Evolutionary conservation across 2,797 vertebrate genomes (phyloP), one percentile per base, ranked within the genome.

Genomic region (Microctenopoma stevenorrisi): DNA sequence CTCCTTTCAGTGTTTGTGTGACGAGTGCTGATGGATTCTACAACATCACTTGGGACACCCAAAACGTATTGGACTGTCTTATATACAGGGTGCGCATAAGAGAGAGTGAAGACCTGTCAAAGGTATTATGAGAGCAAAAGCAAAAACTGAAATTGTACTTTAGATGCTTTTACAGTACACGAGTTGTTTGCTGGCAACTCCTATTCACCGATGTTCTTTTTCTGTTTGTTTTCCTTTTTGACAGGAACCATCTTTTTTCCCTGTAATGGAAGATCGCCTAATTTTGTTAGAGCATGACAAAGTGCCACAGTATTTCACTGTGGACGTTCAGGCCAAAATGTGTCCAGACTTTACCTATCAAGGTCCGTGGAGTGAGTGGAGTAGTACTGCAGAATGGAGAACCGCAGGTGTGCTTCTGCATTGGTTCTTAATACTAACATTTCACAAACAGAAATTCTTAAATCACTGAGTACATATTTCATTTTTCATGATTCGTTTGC

Each of bases 331-430:
- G 81, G 88, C 86, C 50, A 68, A 62, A 43, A n/a, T 79, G 10
- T 61, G 74, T 43, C 49, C 64, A 0, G 0, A 0, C 0, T 0
- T 6, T 1, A 0, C 0, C 0, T 44, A 56, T 5, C 2, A 2
- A 2, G 91, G 91, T 10, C 79, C 86, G 0, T 94, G 94, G 94
- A 94, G 94, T 9, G 91, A 94, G 48, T 94, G 93, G 93, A 93
- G 92, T 4, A 3, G 62, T 7, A 1, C 74, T 2, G 2, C 4
- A 4, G 76, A 81, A 1, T 89, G 67, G 81, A 86, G 7, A 9
- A 76, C 61, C 0, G 0, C 1, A n/a, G 25, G 7, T 38, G 16
- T 22, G 14, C 35, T 22, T 58, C 37, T 49, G 12, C 51, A 46
- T 10, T 46, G 16, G 48, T 35, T 18, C 38, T 22, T 16, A 15